Percentiles rank a stretch among this genome's conserved stretches.
Evolutionary conservation across 2,888 invertebrate genomes (phyloP).

Genomic region (Macrophya annulata): DNA sequence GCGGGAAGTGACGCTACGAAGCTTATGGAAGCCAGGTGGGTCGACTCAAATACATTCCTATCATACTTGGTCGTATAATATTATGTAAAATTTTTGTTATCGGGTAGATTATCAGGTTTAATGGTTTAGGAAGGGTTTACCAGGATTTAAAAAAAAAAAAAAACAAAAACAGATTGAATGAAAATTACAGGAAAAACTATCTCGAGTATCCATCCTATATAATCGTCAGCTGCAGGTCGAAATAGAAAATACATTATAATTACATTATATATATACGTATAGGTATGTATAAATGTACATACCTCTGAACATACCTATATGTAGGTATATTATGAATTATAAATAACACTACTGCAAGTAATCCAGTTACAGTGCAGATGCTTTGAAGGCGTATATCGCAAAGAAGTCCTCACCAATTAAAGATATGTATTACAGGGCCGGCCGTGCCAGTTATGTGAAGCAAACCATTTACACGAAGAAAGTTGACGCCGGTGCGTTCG

Average conservation of each 20-base stretch:
- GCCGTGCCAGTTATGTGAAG: slow-evolving; percentile 88
- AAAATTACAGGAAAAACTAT: background rate
- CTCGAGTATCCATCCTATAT: background rate
- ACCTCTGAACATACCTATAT: too few species aligned
- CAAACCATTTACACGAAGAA: slow-evolving; percentile 79
- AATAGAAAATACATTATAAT: background rate
- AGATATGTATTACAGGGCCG: slow-evolving; percentile 81
- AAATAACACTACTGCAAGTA: background rate
- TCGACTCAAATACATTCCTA: background rate
- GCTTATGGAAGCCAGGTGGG: slow-evolving; percentile 82
- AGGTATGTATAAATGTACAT: too few species aligned
- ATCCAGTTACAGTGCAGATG: background rate
- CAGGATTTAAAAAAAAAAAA: background rate
- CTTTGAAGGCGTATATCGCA: background rate
- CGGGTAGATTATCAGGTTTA: background rate
- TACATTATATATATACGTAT: too few species aligned
- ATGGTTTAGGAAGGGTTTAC: background rate
- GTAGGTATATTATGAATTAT: background rate
- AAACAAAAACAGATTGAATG: background rate
- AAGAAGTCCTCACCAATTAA: background rate
- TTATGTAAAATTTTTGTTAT: background rate
- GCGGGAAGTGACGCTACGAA: slow-evolving; percentile 81
- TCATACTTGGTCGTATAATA: background rate
- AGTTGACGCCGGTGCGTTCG: slow-evolving; percentile 88
- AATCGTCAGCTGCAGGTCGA: background rate